phyloP scores from a whole-genome alignment of 2,888 invertebrate species.

The Chalcosyrphus nemorum region DNA sequence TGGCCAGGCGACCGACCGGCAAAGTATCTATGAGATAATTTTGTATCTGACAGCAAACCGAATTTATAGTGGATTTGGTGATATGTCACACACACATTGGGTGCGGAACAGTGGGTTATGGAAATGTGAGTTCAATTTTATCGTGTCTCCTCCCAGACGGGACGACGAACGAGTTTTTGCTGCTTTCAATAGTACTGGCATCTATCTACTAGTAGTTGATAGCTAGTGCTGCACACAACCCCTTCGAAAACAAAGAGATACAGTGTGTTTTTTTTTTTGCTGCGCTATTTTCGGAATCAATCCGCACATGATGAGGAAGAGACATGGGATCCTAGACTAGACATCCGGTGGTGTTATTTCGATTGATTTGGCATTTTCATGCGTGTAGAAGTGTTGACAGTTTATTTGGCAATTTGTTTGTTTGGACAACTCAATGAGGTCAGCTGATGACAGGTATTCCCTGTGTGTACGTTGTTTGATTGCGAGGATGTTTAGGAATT shows the following conservation, averaged over 20 bases:
- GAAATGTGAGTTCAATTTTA: constrained; percentile 22
- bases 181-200: too few relatives aligned
- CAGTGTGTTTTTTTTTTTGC: too few relatives aligned
- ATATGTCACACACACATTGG: constrained; percentile 46
- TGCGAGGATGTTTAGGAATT: constrained; percentile 34
- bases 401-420: constrained; percentile 54
- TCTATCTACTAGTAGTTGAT: neutral
- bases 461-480: constrained; percentile 1
- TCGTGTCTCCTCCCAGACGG: neutral
- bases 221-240: neutral
- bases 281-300: constrained; percentile 41
- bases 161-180: neutral
- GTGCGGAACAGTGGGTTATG: constrained; percentile 37
- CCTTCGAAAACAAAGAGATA: constrained; percentile 19
- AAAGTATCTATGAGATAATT: constrained; percentile 65
- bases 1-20: constrained; percentile 44
- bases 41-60: constrained; percentile 64
- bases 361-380: constrained; percentile 63
- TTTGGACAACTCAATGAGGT: constrained; percentile 53
- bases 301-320: neutral
- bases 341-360: constrained; percentile 32
- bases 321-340: constrained; percentile 3
- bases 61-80: constrained; percentile 64
- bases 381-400: constrained; percentile 60
- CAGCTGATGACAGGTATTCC: constrained; percentile 48